A percentile compares a stretch with the other conserved stretches of the same genome.
phyloP scores from a whole-genome alignment of 1,140 invertebrate genomes.

The Popillia japonica region DNA sequence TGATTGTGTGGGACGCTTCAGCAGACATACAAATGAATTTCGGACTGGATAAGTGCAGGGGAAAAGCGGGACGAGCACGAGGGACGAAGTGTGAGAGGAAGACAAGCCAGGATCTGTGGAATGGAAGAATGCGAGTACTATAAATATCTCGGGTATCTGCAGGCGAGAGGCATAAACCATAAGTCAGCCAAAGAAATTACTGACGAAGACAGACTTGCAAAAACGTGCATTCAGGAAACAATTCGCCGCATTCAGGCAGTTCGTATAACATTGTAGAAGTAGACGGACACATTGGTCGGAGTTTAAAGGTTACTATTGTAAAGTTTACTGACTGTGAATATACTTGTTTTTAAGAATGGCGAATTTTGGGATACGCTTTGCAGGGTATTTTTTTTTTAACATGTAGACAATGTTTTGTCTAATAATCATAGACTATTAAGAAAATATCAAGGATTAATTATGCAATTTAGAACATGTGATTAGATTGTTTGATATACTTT shows the following conservation, averaged over 20 bases:
- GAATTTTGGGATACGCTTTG: conserved; percentile 21
- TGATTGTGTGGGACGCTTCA: conserved; percentile 35
- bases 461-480: conserved; percentile 18
- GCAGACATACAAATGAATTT: conserved; percentile 43
- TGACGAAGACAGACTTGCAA: conserved; percentile 21
- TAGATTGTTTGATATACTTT: not conserved
- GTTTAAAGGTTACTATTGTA: not conserved
- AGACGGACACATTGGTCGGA: not conserved
- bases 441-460: conserved; percentile 26
- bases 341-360: conserved; percentile 29
- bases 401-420: conserved; percentile 6
- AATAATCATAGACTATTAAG: conserved; percentile 27
- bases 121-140: not conserved
- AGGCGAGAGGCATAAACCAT: conserved; percentile 6
- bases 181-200: not conserved
- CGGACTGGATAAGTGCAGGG: conserved; percentile 40
- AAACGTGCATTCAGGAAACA: conserved; percentile 26
- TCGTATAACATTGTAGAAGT: not conserved
- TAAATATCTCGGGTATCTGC: conserved; percentile 31
- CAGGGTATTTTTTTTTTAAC: conserved; percentile 12
- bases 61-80: conserved; percentile 36
- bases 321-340: conserved; percentile 17
- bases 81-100: not conserved
- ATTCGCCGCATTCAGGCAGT: conserved; percentile 4
- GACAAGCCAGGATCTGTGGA: not conserved